These are phyloP conservation scores for Nephrotoma flavescens DNA, from an alignment of 2,888 invertebrate genomes.

Conservation along the genomic window DNA sequence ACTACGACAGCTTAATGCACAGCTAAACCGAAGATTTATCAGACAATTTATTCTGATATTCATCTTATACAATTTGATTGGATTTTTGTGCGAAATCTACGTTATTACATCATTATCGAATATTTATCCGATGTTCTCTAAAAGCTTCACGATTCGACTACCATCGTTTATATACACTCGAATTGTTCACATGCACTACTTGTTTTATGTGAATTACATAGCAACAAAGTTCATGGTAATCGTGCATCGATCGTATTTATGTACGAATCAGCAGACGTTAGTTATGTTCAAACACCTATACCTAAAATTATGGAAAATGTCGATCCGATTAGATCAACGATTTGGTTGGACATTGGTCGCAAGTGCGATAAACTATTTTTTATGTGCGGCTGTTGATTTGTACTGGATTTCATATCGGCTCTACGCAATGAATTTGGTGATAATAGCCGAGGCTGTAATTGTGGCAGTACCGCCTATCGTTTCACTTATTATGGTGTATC, in stretches of 20 bases:
- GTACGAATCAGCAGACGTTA: not conserved
- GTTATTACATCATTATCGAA: not conserved
- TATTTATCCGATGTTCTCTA: not conserved
- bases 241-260: not conserved
- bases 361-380: not conserved
- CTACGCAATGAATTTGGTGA: not conserved
- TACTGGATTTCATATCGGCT: not conserved
- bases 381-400: not conserved
- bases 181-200: not conserved
- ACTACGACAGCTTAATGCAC: not conserved
- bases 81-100: not conserved
- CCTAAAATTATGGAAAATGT: not conserved
- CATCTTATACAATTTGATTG: not conserved
- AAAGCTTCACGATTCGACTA: not conserved
- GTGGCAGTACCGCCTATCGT: not conserved
- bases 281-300: not conserved
- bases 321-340: not conserved
- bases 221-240: not conserved
- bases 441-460: not conserved
- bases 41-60: not conserved
- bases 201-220: not conserved
- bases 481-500: not conserved
- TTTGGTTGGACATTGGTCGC: not conserved
- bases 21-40: not conserved
- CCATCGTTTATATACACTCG: not conserved